Evolutionary conservation across 2,888 invertebrate species (phyloP), one percentile per base, ranked within the genome.

Genomic region (Thera obeliscata): DNA sequence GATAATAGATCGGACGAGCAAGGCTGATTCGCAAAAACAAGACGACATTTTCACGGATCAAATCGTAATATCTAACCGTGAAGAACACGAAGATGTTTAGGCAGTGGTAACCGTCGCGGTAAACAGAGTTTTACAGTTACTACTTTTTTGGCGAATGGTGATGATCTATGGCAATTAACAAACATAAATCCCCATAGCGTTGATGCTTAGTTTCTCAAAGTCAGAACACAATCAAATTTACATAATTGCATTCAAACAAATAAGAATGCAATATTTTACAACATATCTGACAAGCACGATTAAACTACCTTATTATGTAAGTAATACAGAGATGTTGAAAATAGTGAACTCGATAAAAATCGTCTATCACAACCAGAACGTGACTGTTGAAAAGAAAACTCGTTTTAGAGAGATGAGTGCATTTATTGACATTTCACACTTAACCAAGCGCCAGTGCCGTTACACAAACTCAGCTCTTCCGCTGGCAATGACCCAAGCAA

Each of bases 401-500:
- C 38, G 61, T 43, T 57, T 54, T 36, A 50, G 56, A 46, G 62
- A 70, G 69, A 73, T 73, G 64, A 65, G 67, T 69, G 64, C 59
- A 64, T 59, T 82, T 86, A 84, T 87, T 88, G 87, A 88, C 86
- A 89, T 86, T 87, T 88, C 81, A 78, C 83, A 85, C 80, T 82
- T 80, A 80, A 73, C 74, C 72, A 71, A 78, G 79, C 77, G 70
- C 56, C n/a, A 75, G 78, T 82, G 81, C 87, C 89, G 89, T 90
- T 89, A 89, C 73, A 71, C 79, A 83, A 85, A 84, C 82, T 77
- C 67, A 72, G 71, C 77, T 83, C 87, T 84, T 88, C 87, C 86
- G 87, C 87, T 87, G 87, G 85, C 88, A 90, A 85, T 90, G 90
- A 88, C 90, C 89, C 83, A 81, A 79, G 82, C 72, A 59, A 67